A percentile compares a stretch with the other conserved stretches of the same genome.
Evolutionary conservation across 1,140 invertebrate genomes (phyloP).

Genomic region (Archegozetes longisetosus): DNA sequence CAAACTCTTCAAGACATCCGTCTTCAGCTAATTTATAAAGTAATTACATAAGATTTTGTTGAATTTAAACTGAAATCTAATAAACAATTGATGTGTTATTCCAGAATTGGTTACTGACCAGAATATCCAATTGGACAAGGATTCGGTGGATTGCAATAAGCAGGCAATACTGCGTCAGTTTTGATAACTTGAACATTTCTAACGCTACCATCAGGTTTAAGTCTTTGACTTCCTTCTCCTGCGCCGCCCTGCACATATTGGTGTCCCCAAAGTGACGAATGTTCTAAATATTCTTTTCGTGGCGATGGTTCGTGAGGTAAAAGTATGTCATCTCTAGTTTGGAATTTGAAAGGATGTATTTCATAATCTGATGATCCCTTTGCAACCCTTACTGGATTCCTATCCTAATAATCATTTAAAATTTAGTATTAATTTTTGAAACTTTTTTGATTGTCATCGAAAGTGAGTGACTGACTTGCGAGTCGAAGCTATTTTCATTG

Average conservation of each 20-base stretch:
- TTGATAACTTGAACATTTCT: constrained; percentile 57
- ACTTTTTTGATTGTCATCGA: background rate
- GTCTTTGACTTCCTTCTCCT: constrained; percentile 50
- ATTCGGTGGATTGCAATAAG: constrained; percentile 97
- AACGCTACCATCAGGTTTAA: constrained; percentile 41
- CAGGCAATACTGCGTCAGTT: constrained; percentile 75
- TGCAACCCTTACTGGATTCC: background rate
- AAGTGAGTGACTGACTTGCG: background rate
- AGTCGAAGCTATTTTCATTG: background rate
- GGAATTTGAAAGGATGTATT: constrained; percentile 1
- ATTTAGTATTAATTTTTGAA: background rate
- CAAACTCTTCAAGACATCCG: constrained; percentile 78
- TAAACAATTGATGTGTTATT: too few species aligned
- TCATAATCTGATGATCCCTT: background rate
- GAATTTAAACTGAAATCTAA: constrained; percentile 1
- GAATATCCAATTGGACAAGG: constrained; percentile 64
- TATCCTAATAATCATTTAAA: background rate
- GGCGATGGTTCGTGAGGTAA: constrained; percentile 35
- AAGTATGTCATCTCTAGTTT: constrained; percentile 16
- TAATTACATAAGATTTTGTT: constrained; percentile 1
- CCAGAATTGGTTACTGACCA: too few species aligned
- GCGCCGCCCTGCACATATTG: constrained; percentile 55
- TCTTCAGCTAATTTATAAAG: constrained; percentile 41
- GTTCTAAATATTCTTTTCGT: constrained; percentile 71
- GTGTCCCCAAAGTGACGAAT: constrained; percentile 69